These are phyloP conservation scores for Trichoplusia ni DNA, from an alignment of 1,140 invertebrate species.

Conservation along the genomic window DNA sequence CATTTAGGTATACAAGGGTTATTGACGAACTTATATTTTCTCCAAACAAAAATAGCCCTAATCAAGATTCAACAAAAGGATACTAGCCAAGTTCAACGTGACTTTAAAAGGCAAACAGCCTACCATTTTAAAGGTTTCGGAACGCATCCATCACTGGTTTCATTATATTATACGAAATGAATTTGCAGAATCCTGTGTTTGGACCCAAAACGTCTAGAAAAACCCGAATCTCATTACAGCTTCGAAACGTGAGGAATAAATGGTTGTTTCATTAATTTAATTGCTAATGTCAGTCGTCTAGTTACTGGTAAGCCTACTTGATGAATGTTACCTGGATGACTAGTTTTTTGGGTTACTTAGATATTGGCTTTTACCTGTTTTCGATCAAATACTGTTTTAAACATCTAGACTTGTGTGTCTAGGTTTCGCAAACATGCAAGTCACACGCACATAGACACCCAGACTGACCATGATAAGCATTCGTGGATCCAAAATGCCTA, in stretches of 20 bases:
- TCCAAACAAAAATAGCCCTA: no score
- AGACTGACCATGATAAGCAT: no score
- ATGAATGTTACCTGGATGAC: background rate
- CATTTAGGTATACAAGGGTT: no score
- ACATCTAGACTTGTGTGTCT: no score
- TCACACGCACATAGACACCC: no score
- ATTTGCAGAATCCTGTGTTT: background rate
- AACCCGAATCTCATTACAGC: background rate
- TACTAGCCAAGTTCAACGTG: background rate
- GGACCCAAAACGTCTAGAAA: background rate
- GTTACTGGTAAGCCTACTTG: background rate
- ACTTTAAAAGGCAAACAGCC: background rate
- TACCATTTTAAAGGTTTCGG: background rate
- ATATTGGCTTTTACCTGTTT: no score
- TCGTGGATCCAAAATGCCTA: no score
- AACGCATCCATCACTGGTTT: background rate
- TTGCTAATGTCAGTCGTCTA: constrained; percentile 4
- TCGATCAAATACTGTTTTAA: no score
- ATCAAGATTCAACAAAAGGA: background rate
- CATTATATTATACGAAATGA: constrained; percentile 9
- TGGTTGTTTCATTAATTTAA: background rate
- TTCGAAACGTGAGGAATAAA: constrained; percentile 3
- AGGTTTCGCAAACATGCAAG: no score
- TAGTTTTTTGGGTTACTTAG: no score
- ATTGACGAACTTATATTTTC: no score